These are phyloP conservation scores for Pachypeltis micranthus DNA, from an alignment of 1,140 invertebrate species.

Conservation along the genomic window DNA sequence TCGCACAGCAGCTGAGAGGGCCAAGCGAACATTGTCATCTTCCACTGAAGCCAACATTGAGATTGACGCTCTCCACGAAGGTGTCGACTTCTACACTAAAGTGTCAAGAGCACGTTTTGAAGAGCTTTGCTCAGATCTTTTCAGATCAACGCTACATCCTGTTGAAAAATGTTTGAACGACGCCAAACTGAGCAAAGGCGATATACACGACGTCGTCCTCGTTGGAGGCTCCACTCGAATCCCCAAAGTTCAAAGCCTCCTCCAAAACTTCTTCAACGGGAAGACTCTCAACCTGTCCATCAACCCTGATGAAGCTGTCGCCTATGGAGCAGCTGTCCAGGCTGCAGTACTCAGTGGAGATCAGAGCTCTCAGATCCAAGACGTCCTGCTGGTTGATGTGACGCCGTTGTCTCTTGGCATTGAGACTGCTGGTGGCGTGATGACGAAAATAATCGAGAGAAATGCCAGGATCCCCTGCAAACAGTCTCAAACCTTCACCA, in stretches of 20 bases:
- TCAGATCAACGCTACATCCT: constrained; percentile 44
- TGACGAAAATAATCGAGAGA: constrained; percentile 48
- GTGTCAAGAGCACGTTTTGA: constrained; percentile 49
- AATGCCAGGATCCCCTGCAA: constrained; percentile 50
- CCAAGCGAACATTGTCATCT: constrained; percentile 44
- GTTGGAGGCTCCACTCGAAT: constrained; percentile 56
- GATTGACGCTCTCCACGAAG: constrained; percentile 43
- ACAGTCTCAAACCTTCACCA: constrained; percentile 47
- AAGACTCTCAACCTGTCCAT: constrained; percentile 56
- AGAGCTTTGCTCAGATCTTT: constrained; percentile 47
- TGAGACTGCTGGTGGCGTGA: constrained; percentile 36
- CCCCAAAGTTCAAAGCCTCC: constrained; percentile 39
- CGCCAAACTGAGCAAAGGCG: constrained; percentile 50
- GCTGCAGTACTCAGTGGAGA: constrained; percentile 59
- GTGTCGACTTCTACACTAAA: constrained; percentile 48
- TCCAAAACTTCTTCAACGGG: constrained; percentile 47
- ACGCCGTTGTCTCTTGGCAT: constrained; percentile 36
- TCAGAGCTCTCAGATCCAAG: constrained; percentile 39
- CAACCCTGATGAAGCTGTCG: constrained; percentile 66
- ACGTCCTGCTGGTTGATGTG: constrained; percentile 42
- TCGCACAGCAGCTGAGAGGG: constrained; percentile 49
- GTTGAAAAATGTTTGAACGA: constrained; percentile 56
- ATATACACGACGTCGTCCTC: constrained; percentile 54
- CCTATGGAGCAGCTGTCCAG: constrained; percentile 59
- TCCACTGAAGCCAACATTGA: constrained; percentile 44